Evolutionary conservation across 2,797 vertebrate genomes (phyloP), one percentile per base, ranked within the genome.

Genomic region (Perodicticus potto): DNA sequence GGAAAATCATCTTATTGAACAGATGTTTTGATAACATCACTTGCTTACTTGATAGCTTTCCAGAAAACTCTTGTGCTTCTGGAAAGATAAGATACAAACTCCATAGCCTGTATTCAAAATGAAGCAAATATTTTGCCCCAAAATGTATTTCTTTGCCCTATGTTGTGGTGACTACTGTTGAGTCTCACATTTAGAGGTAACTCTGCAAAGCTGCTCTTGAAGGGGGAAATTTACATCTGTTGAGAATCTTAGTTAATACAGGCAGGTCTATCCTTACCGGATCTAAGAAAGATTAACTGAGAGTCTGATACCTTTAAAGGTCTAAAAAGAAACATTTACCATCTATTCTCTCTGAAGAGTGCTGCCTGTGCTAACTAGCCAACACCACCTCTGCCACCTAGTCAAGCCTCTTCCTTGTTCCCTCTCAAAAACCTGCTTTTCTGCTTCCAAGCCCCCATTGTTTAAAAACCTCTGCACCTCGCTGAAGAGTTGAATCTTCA

Each of bases 81-180:
- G n/a, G n/a, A n/a, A 81, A 55, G n/a, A 91, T 81, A 57, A 94
- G 91, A 45, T 70, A 49, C 7, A 40, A 83, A 92, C 29, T 81
- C 14, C 5, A 14, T 0, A 25, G 25, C 13, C 29, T 72, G 22
- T 83, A 23, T 80, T 88, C 34, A 70, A 76, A 67, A 16, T 67
- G 29, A 67, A 67, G 63, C 29, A 67, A 17, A 67, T 67, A 67
- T 67, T 67, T 67, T 67, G 32, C 29, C 29, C 14, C 32, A n/a
- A 67, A n/a, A 67, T 17, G 8, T 67, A n/a, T 67, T 67, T 67
- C 16, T 67, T 67, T 67, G 14, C 32, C 63, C 32, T 67, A 19
- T 67, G 32, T 67, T 65, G 63, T 32, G 63, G 3, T 8, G 14
- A 32, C 63, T 32, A 32, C 29, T 32, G 16, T 7, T 32, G 14